A percentile compares a stretch with the other conserved stretches of the same genome.
Conservation (phyloP, 1,140 invertebrate genomes). For the Matsumurasca onukii region DNA sequence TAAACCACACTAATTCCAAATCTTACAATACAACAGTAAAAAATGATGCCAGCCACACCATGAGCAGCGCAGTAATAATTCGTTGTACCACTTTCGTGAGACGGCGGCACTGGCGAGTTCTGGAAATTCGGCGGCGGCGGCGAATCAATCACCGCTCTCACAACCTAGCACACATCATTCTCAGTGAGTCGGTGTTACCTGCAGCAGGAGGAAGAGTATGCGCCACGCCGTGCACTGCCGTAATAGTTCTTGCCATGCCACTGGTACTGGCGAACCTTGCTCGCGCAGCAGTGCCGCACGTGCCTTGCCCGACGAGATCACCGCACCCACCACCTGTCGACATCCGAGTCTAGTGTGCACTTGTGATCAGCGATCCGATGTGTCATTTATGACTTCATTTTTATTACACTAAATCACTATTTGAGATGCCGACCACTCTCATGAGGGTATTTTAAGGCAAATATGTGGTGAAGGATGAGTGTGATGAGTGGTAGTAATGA, state of each 20-base stretch:
- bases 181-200: slow-evolving; percentile 56
- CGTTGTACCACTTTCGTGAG: slow-evolving; percentile 89
- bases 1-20: too few relatives aligned
- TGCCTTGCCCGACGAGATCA: slow-evolving; percentile 66
- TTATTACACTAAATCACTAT: too few relatives aligned
- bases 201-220: slow-evolving; percentile 78
- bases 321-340: slow-evolving; percentile 59
- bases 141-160: slow-evolving; percentile 65
- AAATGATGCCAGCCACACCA: slow-evolving; percentile 83
- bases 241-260: slow-evolving; percentile 90
- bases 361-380: too few relatives aligned
- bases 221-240: slow-evolving; percentile 86
- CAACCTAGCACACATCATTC: slow-evolving; percentile 58
- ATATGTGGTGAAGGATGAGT: too few relatives aligned
- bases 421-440: too few relatives aligned
- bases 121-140: slow-evolving; percentile 49
- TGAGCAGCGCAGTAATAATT: slow-evolving; percentile 89
- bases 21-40: too few relatives aligned
- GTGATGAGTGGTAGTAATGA: too few relatives aligned
- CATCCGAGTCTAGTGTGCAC: too few relatives aligned
- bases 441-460: too few relatives aligned
- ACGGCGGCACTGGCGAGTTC: slow-evolving; percentile 61
- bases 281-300: slow-evolving; percentile 49
- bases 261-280: slow-evolving; percentile 69
- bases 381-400: too few relatives aligned